Evolutionary conservation across 2,888 invertebrate genomes (phyloP), one percentile per base, ranked within the genome.

Genomic region (Acanthococcus lagerstroemiae): DNA sequence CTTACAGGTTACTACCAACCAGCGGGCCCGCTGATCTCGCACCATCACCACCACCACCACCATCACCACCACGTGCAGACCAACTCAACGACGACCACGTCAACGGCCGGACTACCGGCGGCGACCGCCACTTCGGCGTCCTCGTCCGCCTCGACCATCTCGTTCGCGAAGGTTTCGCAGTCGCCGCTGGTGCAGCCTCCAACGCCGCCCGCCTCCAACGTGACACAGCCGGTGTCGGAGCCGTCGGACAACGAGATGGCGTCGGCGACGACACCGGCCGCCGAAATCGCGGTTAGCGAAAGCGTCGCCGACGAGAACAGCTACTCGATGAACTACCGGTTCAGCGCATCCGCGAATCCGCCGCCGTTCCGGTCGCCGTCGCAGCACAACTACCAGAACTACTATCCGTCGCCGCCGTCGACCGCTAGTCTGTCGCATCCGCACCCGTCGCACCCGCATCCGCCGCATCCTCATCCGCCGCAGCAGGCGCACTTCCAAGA

Each of bases 1-100:
- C n/a, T 77, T 81, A 0, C 82, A 90, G 90, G 90, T 76, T 90
- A 90, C 77, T 92, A 91, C 80, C 92, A 92, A 80, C 92, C 92
- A 72, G 91, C 92, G 72, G 92, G 92, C 70, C 92, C 93, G 72
- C 81, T 92, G 77, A 91, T 92, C 75, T 85, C 84, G 71, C 84
- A 86, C 72, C 80, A 81, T 71, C 75, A 74, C 63, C 73, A 68
- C 76, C 80, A 69, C 76, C 79, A 69, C 73, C 72, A 71, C 71
- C 71, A 70, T 72, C 72, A 69, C 71, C 73, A 70, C 71, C 74
- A 65, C 72, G 75, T 70, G 73, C 75, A 70, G 71, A 60, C 68
- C 24, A 65, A 25, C 1, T 45, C 65, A 19, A 45, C 55, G 9
- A 55, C 55, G 26, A 55, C 65, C 7, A 55, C 52, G 48, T 24